Conservation (phyloP, 2,113 vertebrate species). For the Hemiprocne comata region DNA sequence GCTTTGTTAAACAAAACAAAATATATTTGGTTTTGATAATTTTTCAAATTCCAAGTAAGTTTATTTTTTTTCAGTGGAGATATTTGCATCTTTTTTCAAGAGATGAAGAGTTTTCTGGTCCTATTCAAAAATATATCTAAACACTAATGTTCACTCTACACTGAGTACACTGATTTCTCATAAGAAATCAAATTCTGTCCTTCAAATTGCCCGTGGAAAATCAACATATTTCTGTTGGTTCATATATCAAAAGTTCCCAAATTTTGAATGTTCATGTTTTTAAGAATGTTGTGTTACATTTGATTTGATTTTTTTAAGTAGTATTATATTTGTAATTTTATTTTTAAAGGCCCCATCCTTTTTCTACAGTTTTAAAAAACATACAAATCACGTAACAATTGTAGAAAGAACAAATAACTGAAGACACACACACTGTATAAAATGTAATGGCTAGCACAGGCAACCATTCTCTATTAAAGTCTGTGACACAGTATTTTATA, state of each 20-base stretch:
- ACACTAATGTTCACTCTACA: neutral
- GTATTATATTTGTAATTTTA: neutral
- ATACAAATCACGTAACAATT: neutral
- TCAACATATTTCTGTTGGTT: accelerated
- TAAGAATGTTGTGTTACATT: neutral
- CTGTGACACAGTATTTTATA: neutral
- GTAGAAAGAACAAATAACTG: neutral
- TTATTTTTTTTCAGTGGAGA: neutral
- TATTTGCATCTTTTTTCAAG: neutral
- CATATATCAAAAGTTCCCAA: neutral
- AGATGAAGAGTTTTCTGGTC: neutral
- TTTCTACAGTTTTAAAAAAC: neutral
- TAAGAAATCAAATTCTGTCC: neutral
- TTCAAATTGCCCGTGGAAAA: neutral
- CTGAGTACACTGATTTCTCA: neutral
- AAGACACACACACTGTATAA: neutral
- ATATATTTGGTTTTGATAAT: neutral
- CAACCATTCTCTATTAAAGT: neutral
- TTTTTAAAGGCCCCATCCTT: neutral
- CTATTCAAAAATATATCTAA: neutral
- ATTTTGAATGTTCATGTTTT: neutral
- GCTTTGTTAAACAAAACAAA: neutral
- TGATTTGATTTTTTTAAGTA: neutral
- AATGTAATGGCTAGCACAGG: neutral
- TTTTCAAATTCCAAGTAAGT: neutral